Conservation (phyloP, 2,113 vertebrate genomes). For the Genyomyrus donnyi region DNA sequence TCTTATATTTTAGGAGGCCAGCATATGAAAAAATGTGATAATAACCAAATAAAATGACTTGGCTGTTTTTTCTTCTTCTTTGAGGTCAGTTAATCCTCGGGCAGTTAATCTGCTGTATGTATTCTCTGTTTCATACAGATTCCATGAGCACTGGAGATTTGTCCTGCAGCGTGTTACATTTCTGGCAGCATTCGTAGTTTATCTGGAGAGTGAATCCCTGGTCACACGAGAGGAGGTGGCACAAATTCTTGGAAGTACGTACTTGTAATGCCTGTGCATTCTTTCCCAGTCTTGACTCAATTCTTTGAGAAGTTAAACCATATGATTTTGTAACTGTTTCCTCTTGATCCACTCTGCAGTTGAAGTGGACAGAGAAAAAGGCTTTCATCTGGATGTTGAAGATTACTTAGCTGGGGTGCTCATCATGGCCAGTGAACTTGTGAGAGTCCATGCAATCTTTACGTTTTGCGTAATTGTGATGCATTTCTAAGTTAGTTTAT, state of each 20-base stretch:
- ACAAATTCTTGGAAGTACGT: slow-evolving; percentile 90
- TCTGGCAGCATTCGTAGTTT: slow-evolving; percentile 84
- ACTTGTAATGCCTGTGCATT: not conserved
- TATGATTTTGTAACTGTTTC: not conserved
- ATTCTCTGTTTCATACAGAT: slow-evolving; percentile 54
- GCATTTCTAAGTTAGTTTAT: not conserved
- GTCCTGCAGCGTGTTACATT: slow-evolving; percentile 88
- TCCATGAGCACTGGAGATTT: slow-evolving; percentile 96
- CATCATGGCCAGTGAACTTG: slow-evolving; percentile 92
- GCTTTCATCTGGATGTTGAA: slow-evolving; percentile 94
- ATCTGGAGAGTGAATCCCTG: slow-evolving; percentile 83
- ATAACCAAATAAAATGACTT: not conserved
- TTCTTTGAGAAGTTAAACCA: not conserved
- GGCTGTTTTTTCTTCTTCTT: not conserved
- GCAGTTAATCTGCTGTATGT: not conserved
- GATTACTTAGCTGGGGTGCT: slow-evolving; percentile 92
- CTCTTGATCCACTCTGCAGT: slow-evolving; percentile 53
- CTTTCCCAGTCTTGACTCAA: not conserved
- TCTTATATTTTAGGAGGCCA: not conserved
- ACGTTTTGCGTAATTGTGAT: not conserved
- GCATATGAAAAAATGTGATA: not conserved
- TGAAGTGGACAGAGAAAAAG: slow-evolving; percentile 85
- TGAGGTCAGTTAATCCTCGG: not conserved
- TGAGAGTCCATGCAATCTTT: slow-evolving; percentile 50
- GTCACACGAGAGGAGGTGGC: slow-evolving; percentile 86